Percentiles rank a stretch among this genome's conserved stretches.
Evolutionary conservation across 2,888 invertebrate genomes (phyloP).

Genomic region (Helobdella robusta): DNA sequence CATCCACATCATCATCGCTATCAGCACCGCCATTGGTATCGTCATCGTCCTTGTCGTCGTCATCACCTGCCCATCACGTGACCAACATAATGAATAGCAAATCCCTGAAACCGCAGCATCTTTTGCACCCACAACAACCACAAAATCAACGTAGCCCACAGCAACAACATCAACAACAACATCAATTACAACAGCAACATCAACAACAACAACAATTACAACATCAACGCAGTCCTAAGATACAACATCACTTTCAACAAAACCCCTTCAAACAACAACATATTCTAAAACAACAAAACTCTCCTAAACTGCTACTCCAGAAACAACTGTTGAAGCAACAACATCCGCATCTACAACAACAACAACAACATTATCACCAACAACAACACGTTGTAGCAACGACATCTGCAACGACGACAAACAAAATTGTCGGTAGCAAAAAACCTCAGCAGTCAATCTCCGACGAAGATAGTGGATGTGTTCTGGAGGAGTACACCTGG

Average conservation of each 20-base stretch:
- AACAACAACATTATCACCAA: background rate
- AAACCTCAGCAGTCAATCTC: conserved; percentile 54
- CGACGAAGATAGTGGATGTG: conserved; percentile 95
- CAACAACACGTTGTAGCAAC: background rate
- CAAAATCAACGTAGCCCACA: too few relatives aligned
- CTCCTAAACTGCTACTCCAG: background rate
- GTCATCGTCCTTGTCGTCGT: too few relatives aligned
- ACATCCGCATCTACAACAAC: conserved; percentile 18
- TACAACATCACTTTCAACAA: too few relatives aligned
- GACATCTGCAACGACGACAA: background rate
- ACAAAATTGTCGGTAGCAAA: background rate
- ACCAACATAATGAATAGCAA: too few relatives aligned
- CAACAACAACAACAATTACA: background rate
- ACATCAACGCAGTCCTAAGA: background rate
- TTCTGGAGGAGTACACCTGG: conserved; percentile 95
- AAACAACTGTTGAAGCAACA: conserved; percentile 12
- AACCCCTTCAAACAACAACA: conserved; percentile 8
- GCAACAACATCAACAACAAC: conserved; percentile 8
- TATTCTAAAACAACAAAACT: conserved; percentile 3
- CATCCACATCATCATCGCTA: too few relatives aligned
- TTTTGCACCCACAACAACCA: background rate
- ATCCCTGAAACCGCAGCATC: too few relatives aligned
- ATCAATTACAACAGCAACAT: background rate
- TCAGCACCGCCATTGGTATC: too few relatives aligned
- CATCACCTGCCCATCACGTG: too few relatives aligned